phyloP scores from a whole-genome alignment of 2,888 invertebrate species.

The Thalpophila matura region DNA sequence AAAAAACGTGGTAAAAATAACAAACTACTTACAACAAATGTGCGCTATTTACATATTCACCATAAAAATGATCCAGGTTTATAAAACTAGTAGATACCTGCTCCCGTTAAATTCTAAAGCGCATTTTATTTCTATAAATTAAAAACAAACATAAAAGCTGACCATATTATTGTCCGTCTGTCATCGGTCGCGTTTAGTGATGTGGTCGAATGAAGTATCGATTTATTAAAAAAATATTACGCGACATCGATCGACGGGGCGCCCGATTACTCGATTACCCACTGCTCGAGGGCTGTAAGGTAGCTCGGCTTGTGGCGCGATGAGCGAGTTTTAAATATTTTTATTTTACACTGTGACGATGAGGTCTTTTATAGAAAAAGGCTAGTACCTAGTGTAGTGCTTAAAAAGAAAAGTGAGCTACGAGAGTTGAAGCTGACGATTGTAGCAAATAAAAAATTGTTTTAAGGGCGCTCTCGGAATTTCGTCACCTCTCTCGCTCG shows the following conservation, averaged over 20 bases:
- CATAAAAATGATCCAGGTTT: slow-evolving; percentile 31
- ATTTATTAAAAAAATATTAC: slow-evolving; percentile 74
- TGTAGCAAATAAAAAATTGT: background rate
- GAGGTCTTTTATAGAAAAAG: slow-evolving; percentile 4
- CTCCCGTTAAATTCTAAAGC: slow-evolving; percentile 41
- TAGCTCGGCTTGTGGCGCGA: slow-evolving; percentile 51
- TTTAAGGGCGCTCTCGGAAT: no score
- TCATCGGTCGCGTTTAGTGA: slow-evolving; percentile 67
- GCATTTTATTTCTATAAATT: slow-evolving; percentile 39
- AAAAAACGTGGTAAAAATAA: no score
- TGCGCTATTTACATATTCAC: slow-evolving; percentile 11
- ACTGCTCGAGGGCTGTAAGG: slow-evolving; percentile 67
- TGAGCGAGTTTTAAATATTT: slow-evolving; percentile 53
- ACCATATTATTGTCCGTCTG: slow-evolving; percentile 60
- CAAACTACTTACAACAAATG: background rate
- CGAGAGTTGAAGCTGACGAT: background rate
- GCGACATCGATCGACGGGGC: slow-evolving; percentile 71
- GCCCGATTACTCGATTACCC: slow-evolving; percentile 74
- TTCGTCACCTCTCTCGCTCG: no score
- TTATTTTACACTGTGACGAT: slow-evolving; percentile 21
- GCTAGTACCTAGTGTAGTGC: background rate
- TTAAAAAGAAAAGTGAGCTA: background rate
- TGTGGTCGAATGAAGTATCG: slow-evolving; percentile 70
- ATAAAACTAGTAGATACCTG: slow-evolving; percentile 31
- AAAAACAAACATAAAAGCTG: slow-evolving; percentile 29